phyloP scores from a whole-genome alignment of 2,888 invertebrate species.

The Tenthredo livida region DNA sequence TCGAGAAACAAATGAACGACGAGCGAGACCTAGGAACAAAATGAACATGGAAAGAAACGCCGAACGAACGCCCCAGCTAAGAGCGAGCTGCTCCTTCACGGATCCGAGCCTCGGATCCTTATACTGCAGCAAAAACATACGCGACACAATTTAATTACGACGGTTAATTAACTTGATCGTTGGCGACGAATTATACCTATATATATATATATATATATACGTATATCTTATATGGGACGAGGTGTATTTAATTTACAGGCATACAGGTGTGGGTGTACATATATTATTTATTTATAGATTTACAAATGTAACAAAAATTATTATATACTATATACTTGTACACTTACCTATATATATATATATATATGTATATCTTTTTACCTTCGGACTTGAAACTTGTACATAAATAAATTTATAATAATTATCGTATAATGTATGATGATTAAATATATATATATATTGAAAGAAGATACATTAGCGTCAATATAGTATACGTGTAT shows the following conservation, averaged over 20 bases:
- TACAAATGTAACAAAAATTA: constrained; percentile 5
- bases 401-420: constrained; percentile 2
- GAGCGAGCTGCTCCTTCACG: background rate
- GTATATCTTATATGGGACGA: background rate
- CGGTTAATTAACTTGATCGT: constrained; percentile 49
- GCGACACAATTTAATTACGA: constrained; percentile 52
- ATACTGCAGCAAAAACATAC: constrained; percentile 34
- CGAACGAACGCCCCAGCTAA: constrained; percentile 6
- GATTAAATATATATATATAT: background rate
- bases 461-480: background rate
- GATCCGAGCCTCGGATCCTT: constrained; percentile 14
- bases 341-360: too few relatives aligned
- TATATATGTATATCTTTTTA: too few relatives aligned
- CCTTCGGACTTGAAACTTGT: background rate
- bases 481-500: background rate
- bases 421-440: background rate
- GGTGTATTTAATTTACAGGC: constrained; percentile 22
- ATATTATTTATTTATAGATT: constrained; percentile 22
- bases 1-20: constrained; percentile 67
- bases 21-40: constrained; percentile 60
- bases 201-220: background rate
- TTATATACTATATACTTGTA: background rate
- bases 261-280: constrained; percentile 15
- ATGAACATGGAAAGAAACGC: constrained; percentile 64
- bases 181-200: constrained; percentile 40